Evolutionary conservation across 2,888 invertebrate species (phyloP).

Genomic region (Drosophila birchii): DNA sequence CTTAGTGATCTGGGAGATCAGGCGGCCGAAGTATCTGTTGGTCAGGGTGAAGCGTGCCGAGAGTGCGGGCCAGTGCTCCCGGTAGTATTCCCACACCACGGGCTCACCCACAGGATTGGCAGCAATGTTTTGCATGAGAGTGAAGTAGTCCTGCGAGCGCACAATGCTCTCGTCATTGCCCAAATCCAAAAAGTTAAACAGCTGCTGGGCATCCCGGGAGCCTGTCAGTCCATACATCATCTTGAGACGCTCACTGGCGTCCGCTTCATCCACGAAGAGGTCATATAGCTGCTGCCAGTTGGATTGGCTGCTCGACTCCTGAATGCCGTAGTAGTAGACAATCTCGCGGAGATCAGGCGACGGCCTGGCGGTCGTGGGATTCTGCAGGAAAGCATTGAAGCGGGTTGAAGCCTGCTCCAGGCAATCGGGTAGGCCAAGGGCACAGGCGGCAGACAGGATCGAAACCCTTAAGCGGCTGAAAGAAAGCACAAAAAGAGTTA

Average conservation of each 20-base stretch:
- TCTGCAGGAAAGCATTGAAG: constrained; percentile 87
- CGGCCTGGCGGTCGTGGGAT: constrained; percentile 82
- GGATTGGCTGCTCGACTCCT: constrained; percentile 86
- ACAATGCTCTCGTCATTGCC: constrained; percentile 90
- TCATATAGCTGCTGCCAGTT: constrained; percentile 91
- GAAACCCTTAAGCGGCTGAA: constrained; percentile 87
- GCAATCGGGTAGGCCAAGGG: constrained; percentile 87
- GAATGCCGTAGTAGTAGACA: constrained; percentile 90
- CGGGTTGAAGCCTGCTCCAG: constrained; percentile 86
- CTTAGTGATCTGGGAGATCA: constrained; percentile 89
- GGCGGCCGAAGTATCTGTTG: constrained; percentile 90
- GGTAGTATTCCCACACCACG: constrained; percentile 93
- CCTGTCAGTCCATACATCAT: constrained; percentile 90
- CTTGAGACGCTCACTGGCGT: constrained; percentile 91
- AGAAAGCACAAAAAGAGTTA: neutral
- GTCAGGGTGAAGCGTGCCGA: constrained; percentile 91
- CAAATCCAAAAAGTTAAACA: constrained; percentile 88
- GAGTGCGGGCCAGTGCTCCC: constrained; percentile 90
- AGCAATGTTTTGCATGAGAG: constrained; percentile 88
- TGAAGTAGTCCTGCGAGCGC: constrained; percentile 93
- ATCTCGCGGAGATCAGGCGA: constrained; percentile 88
- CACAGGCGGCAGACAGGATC: constrained; percentile 88
- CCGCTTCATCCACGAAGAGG: constrained; percentile 88
- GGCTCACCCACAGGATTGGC: constrained; percentile 89
- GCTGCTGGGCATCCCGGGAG: constrained; percentile 87